phyloP scores from a whole-genome alignment of 2,113 vertebrate species.

The Campylorhamphus procurvoides region DNA sequence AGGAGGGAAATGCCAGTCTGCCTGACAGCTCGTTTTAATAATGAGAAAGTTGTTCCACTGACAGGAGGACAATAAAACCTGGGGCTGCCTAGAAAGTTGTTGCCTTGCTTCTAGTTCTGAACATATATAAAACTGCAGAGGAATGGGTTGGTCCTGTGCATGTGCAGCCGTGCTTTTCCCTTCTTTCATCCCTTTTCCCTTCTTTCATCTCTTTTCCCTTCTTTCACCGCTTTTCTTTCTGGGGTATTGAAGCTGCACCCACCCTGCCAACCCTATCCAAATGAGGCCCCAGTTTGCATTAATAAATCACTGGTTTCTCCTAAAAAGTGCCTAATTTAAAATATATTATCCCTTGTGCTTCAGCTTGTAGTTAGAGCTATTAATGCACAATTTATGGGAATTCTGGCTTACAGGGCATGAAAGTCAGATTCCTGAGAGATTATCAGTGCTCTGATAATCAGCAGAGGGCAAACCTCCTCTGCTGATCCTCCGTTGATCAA shows the following conservation, averaged over 20 bases:
- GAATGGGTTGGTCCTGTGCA: background rate
- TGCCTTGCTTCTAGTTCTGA: background rate
- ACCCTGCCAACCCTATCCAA: background rate
- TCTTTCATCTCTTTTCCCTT: background rate
- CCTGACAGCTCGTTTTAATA: constrained; percentile 61
- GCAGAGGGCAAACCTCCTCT: background rate
- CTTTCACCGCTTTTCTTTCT: background rate
- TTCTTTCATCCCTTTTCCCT: background rate
- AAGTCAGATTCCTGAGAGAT: background rate
- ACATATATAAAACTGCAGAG: background rate
- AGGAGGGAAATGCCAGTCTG: constrained; percentile 66
- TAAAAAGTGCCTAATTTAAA: background rate
- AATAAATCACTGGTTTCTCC: background rate
- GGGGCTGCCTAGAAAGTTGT: background rate
- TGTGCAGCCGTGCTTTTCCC: background rate
- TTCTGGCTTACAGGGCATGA: background rate
- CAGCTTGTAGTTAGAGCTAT: background rate
- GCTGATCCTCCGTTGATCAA: background rate
- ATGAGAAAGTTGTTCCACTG: constrained; percentile 62
- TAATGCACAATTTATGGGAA: background rate
- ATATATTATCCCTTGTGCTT: background rate
- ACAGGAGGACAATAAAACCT: constrained; percentile 48
- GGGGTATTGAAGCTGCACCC: background rate
- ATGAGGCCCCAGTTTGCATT: background rate
- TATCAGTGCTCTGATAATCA: background rate